Conservation (phyloP, 2,113 vertebrate genomes). For the Pluvialis apricaria region DNA sequence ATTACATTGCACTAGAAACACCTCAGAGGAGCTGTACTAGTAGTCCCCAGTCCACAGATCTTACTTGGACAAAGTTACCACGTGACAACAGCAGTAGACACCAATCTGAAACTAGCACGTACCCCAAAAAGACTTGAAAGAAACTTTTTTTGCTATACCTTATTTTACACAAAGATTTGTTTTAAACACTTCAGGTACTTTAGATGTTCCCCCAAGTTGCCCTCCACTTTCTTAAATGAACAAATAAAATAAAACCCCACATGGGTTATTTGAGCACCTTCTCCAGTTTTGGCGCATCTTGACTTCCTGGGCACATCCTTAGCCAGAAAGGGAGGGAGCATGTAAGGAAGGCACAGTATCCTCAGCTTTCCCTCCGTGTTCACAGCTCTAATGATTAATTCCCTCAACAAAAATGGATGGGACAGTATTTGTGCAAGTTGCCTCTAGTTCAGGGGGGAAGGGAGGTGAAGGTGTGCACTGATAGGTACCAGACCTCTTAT, state of each 20-base stretch:
- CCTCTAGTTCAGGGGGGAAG: neutral
- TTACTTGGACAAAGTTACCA: neutral
- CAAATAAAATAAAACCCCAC: neutral
- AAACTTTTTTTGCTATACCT: neutral
- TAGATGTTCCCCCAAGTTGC: accelerated
- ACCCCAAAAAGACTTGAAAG: neutral
- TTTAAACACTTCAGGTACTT: neutral
- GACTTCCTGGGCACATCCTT: neutral
- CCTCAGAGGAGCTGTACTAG: neutral
- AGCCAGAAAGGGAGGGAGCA: neutral
- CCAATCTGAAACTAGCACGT: neutral
- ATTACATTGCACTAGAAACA: neutral
- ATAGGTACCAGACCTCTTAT: neutral
- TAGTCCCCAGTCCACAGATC: neutral
- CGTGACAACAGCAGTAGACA: neutral
- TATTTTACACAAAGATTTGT: neutral
- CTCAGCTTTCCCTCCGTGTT: accelerated
- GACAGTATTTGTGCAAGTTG: neutral
- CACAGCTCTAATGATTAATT: neutral
- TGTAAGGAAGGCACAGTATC: accelerated
- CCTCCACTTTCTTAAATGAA: neutral
- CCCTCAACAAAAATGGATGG: neutral
- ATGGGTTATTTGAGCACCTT: neutral
- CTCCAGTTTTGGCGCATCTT: neutral
- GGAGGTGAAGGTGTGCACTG: neutral